Evolutionary conservation across 2,113 vertebrate species (phyloP).

Genomic region (Tetrax tetrax): DNA sequence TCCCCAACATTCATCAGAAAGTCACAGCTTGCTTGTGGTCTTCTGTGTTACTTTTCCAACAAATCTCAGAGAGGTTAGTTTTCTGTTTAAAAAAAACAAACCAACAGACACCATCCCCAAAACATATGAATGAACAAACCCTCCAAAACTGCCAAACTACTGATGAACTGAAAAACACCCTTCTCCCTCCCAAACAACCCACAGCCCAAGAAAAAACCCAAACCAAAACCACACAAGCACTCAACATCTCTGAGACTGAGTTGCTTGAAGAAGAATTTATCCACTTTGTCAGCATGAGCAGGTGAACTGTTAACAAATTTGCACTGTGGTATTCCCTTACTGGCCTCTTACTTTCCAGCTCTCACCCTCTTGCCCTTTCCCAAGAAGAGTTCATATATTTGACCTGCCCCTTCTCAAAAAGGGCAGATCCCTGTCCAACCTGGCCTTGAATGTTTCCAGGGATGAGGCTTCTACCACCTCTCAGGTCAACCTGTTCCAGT

Average conservation of each 20-base stretch:
- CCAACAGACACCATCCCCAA: no score
- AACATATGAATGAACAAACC: no score
- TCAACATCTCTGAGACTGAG: not conserved
- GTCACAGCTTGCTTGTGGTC: not conserved
- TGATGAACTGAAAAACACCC: not conserved
- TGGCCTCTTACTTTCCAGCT: not conserved
- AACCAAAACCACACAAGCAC: not conserved
- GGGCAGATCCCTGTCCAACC: not conserved
- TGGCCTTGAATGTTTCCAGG: no score
- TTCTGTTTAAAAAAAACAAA: not conserved
- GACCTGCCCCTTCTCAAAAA: not conserved
- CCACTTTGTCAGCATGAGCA: not conserved
- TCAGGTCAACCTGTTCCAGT: no score
- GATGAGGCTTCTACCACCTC: no score
- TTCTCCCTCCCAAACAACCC: not conserved
- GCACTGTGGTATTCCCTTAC: not conserved
- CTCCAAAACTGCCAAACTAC: no score
- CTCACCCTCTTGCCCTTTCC: not conserved
- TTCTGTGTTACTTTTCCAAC: not conserved
- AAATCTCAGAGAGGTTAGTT: not conserved
- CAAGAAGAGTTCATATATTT: not conserved
- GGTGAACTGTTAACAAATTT: not conserved
- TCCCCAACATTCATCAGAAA: not conserved
- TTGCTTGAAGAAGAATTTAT: not conserved
- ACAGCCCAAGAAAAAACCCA: not conserved